These are phyloP conservation scores for Lucifuga dentata DNA, from an alignment of 2,113 vertebrate genomes.

Conservation along the genomic window DNA sequence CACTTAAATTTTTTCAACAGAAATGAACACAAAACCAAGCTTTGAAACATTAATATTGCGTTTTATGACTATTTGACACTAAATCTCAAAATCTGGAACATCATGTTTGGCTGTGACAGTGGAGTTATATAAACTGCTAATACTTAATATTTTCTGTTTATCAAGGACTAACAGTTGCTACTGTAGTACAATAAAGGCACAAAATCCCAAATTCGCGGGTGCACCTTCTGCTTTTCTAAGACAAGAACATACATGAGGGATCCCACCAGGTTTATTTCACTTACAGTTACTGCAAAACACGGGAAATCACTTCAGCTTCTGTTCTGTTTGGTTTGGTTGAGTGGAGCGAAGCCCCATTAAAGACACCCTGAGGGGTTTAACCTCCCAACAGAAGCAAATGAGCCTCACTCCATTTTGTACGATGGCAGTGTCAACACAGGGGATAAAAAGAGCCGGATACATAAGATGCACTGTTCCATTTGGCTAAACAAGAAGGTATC, in stretches of 20 bases:
- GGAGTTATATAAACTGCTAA: too few species aligned
- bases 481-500: conserved; percentile 62
- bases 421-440: conserved; percentile 37
- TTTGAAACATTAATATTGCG: conserved; percentile 21
- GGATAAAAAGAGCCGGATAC: conserved; percentile 63
- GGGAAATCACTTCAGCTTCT: conserved; percentile 46
- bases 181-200: conserved; percentile 18
- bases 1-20: conserved; percentile 9
- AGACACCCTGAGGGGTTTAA: conserved; percentile 48
- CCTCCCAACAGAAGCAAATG: conserved; percentile 41
- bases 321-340: conserved; percentile 56
- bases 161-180: too few species aligned
- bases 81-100: not conserved
- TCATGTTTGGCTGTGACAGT: too few species aligned
- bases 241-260: conserved; percentile 17
- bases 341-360: conserved; percentile 25
- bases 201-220: conserved; percentile 28
- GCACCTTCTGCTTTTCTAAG: conserved; percentile 16
- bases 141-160: too few species aligned
- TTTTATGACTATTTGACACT: conserved; percentile 9
- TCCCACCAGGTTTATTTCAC: conserved; percentile 32
- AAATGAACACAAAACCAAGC: conserved; percentile 15
- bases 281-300: conserved; percentile 39
- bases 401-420: conserved; percentile 36
- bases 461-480: conserved; percentile 44